Base-by-base conservation (phyloP, 2,888 invertebrate genomes). In the Ennomos erosarius region DNA sequence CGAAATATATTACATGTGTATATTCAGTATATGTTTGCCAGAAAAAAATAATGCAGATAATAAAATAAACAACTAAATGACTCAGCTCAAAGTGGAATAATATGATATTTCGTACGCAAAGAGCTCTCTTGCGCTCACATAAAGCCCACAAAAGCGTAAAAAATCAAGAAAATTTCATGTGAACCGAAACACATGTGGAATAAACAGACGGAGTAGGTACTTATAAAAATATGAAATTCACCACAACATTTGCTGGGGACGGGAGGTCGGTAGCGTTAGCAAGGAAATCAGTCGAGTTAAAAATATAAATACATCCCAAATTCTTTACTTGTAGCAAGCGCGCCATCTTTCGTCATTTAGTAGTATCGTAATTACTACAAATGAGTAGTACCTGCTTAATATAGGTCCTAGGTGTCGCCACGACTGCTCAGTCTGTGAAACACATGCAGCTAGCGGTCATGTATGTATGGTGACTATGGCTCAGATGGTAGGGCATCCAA, bases 201-300 rank as follows among this genome's bases (percentile, higher is more conserved):
- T 91, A 92, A 90, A 90, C 92, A 91, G 87, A 86, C 89, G 82
- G 80, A 85, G 91, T 87, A 90, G 90, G 90, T 92, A 92, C 92
- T 92, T 90, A 90, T 89, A 90, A 92, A 92, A 92, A 92, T 92
- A 92, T 92, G 92, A 92, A 92, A 92, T 92, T 92, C 92, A 91
- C 92, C 91, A 90, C 91, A 90, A 90, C 91, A 91, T 92, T 92
- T 90, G 87, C 90, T 80, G 71, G 88, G 88, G 87, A 88, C 87
- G 85, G 67, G 79, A 76, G 74, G 70, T 74, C 66, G 49, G 86
- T 84, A 90, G 62, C 44, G 88, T 70, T 51, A 44, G 79, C 79
- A 87, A 71, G 79, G 67, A 11, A 5, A 37, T n/a, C 50, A 46
- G 37, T 51, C 33, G n/a, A 16, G 36, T 42, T 37, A 39, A 43